Base-by-base conservation (phyloP, 2,113 vertebrate species). In the Peromyscus polionotus region DNA sequence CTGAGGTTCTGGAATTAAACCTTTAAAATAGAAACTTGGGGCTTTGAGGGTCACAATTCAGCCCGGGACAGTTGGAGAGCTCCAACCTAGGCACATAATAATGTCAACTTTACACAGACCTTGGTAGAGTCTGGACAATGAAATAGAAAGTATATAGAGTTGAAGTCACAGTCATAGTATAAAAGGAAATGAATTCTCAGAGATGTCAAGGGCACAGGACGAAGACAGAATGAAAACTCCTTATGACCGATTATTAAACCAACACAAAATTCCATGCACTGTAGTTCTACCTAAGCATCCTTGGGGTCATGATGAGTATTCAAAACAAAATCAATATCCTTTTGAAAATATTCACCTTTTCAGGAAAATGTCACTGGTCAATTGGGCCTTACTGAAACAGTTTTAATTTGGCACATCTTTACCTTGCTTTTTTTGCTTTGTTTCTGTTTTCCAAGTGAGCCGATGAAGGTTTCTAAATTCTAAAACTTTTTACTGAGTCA, bases 271-370 rank as follows among this genome's bases (percentile, higher is more conserved):
- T 90, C 48, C 31, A 81, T 39, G 84, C 54, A 65, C 33, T 85
- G 4, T 81, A 13, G 73, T 91, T 95, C 85, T n/a, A 65, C 61
- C 42, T 79, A 90, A 89, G 80, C 10, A 83, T 94, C 72, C 16
- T 57, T 54, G 42, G 31, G n/a, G n/a, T 95, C 54, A 24, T 3
- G 33, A 70, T 75, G n/a, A 95, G n/a, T 73, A 88, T 85, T 87
- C 76, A 96, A 88, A 95, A 67, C 26, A 94, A 97, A 95, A 86
- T 89, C 94, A 95, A 87, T 70, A 95, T 84, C 75, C 75, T 42
- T 42, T 42, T 42, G 42, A 42, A 42, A 42, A 42, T 42, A 42
- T 97, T 95, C 90, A 97, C 73, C 33, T 89, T 95, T 94, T 70
- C 10, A 77, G 59, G 11, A 67, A 93, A 95, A 84, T 68, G 92